Evolutionary conservation across 2,797 vertebrate genomes (phyloP), one percentile per base, ranked within the genome.

Genomic region (Lycodopsis pacificus): DNA sequence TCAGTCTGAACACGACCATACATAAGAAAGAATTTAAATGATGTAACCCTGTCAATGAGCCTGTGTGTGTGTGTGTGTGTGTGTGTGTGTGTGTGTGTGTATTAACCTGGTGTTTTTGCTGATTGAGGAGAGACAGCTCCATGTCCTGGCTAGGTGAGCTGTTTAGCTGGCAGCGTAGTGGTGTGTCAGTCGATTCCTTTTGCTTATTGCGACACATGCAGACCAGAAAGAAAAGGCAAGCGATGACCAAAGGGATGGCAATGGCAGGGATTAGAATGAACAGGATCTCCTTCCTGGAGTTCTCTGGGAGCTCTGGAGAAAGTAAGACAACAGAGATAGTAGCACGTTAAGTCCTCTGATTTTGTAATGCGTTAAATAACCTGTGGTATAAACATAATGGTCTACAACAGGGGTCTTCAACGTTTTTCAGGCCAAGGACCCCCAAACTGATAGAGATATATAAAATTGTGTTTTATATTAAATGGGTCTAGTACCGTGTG

Each of bases 151-250:
- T 97, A 20, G 97, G 96, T 0, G 96, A 96, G 9, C 95, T 94
- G 88, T 94, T 96, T 61, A 97, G 94, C 86, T 97, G 97, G 19
- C 96, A 95, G 65, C 96, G 96, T 77, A 96, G 95, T 0, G 96
- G 96, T 0, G 94, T 94, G 59, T 96, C 95, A 0, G 90, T 94
- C 0, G 96, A 95, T 1, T 95, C 91, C 85, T 98, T 99, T 78
- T 98, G 97, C 77, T 98, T 99, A 83, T 97, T 99, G 76, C 97
- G 96, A 87, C 98, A 99, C 97, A 97, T 95, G 79, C 97, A 99
- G 61, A 99, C 95, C 87, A 99, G 85, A 88, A 99, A 97, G 93
- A 99, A 99, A n/a, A 99, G 96, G 92, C 97, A 98, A 19, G 98
- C 97, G 0, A 98, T 97, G 87, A 98, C 94, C 87, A 99, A 69